Evolutionary conservation across 1,140 invertebrate genomes (phyloP).

Genomic region (Euglossa dilemma): DNA sequence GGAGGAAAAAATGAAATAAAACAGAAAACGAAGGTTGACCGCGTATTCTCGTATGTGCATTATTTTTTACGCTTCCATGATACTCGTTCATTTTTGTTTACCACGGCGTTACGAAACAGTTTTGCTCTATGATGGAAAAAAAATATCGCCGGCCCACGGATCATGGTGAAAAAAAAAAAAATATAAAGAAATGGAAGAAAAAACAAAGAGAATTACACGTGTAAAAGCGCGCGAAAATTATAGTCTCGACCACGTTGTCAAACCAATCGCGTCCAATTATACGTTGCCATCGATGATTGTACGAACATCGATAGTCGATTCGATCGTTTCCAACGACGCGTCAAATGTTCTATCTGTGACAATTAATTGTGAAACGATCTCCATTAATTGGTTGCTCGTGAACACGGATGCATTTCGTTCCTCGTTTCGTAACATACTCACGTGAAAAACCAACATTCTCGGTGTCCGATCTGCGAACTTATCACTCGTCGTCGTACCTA

Average conservation of each 20-base stretch:
- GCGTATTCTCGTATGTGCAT: not conserved
- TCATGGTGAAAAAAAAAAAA: not conserved
- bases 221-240: not conserved
- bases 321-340: not conserved
- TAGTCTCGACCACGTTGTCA: not conserved
- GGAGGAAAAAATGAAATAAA: not conserved
- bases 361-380: slow-evolving; percentile 44
- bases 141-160: not conserved
- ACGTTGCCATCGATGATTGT: not conserved
- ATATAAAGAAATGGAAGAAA: not conserved
- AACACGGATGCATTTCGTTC: not conserved
- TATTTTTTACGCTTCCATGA: not conserved
- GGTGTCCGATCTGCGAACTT: slow-evolving; percentile 8
- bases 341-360: slow-evolving; percentile 33
- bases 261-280: slow-evolving; percentile 16
- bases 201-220: not conserved
- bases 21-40: not conserved
- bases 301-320: not conserved
- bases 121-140: not conserved
- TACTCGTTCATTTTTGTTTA: slow-evolving; percentile 8
- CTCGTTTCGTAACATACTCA: not conserved
- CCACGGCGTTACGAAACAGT: not conserved
- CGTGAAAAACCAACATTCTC: not conserved
- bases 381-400: slow-evolving; percentile 37
- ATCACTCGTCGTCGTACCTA: not conserved